Base-by-base conservation (phyloP, 2,113 vertebrate genomes). In the Oryzias melastigma region DNA sequence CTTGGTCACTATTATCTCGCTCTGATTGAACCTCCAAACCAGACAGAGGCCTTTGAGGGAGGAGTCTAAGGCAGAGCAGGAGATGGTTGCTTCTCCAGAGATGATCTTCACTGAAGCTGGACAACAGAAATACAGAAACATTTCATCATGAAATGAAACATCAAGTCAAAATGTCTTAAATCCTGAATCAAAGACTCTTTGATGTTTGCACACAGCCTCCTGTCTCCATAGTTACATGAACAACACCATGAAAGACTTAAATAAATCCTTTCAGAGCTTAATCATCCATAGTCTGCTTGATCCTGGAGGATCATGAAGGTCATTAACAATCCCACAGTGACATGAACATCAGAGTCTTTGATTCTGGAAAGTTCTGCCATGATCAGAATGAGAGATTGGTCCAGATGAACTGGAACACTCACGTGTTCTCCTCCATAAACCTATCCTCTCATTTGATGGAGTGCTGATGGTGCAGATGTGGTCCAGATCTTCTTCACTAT, bases 391-490 rank as follows among this genome's bases (percentile, higher is more conserved):
- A 65, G 35, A 12, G 35, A 12, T 35, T 10, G 7, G 7, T 35
- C 29, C 29, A 35, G 35, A 35, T 35, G 35, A 35, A 20, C 35
- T 58, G 15, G n/a, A 46, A 46, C 16, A 7, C 22, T 7, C 18
- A 48, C 44, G 7, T 47, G 0, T 4, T 18, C n/a, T 5, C 16
- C 0, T 3, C 13, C 54, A 48, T 24, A 52, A 48, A 27, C 68
- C 67, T 18, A 1, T 88, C 50, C 27, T 60, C 0, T 1, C 19
- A 35, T 18, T 70, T 1, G 0, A 15, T 14, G 0, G 15, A n/a
- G 8, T 59, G 25, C 19, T 77, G 54, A 91, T 15, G 5, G 49
- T 66, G 62, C 89, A 91, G 60, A 5, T 71, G 58, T 77, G 82
- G 6, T 0, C 41, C 24, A 0, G 2, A 45, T 46, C 35, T 3